phyloP scores from a whole-genome alignment of 2,797 vertebrate genomes.

The Benthosema pterotum region DNA sequence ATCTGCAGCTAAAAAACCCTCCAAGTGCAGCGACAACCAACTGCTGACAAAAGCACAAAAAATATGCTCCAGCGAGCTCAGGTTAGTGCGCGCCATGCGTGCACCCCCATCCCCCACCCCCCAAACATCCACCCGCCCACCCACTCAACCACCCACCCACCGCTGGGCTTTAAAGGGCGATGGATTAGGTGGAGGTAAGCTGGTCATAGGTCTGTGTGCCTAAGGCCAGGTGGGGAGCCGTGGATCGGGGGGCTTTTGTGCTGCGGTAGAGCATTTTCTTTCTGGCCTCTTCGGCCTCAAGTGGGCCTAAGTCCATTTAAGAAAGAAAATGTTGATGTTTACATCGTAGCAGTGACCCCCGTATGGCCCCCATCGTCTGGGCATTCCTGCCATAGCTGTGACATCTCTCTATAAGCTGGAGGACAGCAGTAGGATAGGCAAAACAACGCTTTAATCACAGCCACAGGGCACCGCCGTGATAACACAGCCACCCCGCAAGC shows the following conservation, averaged over 20 bases:
- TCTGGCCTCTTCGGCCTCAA: slow-evolving; percentile 56
- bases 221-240: slow-evolving; percentile 68
- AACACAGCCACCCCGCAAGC: slow-evolving; percentile 77
- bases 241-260: slow-evolving; percentile 73
- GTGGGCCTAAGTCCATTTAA: slow-evolving; percentile 79
- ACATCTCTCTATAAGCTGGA: slow-evolving; percentile 81
- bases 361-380: slow-evolving; percentile 72
- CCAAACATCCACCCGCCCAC: slow-evolving; percentile 15
- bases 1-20: slow-evolving; percentile 77
- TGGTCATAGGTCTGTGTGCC: slow-evolving; percentile 70
- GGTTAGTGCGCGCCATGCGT: slow-evolving; percentile 35
- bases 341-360: slow-evolving; percentile 81
- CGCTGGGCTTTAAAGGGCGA: slow-evolving; percentile 53
- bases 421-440: slow-evolving; percentile 77
- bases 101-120: not conserved
- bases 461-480: slow-evolving; percentile 76
- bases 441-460: slow-evolving; percentile 81
- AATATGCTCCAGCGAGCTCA: slow-evolving; percentile 70
- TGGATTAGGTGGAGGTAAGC: slow-evolving; percentile 63
- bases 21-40: slow-evolving; percentile 58
- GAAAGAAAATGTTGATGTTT: slow-evolving; percentile 85
- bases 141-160: slow-evolving; percentile 14
- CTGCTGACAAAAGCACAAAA: slow-evolving; percentile 64
- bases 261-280: slow-evolving; percentile 62
- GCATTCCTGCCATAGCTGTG: slow-evolving; percentile 84